These are phyloP conservation scores for Platyrinchus mystaceus DNA, from an alignment of 2,797 vertebrate species.

Conservation along the genomic window DNA sequence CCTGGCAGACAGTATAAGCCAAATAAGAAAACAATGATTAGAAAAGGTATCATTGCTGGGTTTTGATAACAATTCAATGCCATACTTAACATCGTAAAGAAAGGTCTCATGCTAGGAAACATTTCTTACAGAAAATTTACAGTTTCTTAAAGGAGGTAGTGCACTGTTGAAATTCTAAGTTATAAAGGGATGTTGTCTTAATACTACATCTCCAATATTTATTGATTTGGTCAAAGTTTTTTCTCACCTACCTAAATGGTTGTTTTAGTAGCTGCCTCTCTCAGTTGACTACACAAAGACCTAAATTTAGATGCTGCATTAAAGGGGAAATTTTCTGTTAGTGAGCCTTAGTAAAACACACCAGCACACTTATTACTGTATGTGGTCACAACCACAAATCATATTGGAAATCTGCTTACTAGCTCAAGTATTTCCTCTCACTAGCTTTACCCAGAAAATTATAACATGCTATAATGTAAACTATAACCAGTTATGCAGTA, in stretches of 20 bases:
- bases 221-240: neutral
- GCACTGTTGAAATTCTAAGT: neutral
- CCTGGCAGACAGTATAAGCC: neutral
- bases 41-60: neutral
- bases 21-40: neutral
- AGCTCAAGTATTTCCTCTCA: neutral
- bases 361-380: neutral
- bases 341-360: neutral
- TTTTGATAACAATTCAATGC: neutral
- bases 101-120: neutral
- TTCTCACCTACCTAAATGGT: neutral
- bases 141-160: neutral
- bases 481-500: neutral
- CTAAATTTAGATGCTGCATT: neutral
- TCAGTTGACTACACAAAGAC: neutral
- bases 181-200: neutral
- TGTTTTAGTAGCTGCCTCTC: neutral
- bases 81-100: neutral
- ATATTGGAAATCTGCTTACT: neutral
- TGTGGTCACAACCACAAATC: neutral
- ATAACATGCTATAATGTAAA: neutral
- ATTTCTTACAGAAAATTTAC: neutral
- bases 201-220: neutral
- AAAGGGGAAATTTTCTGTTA: neutral
- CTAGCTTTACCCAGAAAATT: neutral